These are phyloP conservation scores for Orthonychiurus folsomi DNA, from an alignment of 2,888 invertebrate genomes.

Conservation along the genomic window DNA sequence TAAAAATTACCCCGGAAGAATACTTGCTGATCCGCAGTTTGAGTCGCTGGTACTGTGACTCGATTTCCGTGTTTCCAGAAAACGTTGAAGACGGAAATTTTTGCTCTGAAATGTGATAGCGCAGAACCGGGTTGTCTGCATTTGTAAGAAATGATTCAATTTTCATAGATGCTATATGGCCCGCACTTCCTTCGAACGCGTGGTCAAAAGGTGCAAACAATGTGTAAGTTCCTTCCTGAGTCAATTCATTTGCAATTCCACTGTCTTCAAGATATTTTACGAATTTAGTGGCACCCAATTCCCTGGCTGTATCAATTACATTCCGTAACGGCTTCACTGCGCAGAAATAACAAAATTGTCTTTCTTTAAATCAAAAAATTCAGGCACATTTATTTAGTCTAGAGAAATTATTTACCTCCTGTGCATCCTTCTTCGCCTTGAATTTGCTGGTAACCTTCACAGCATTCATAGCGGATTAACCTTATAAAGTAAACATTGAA, in stretches of 20 bases:
- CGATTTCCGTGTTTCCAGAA: conserved; percentile 44
- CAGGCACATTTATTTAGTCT: background rate
- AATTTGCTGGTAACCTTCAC: conserved; percentile 47
- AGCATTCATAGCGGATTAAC: conserved; percentile 48
- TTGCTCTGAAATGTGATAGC: conserved; percentile 46
- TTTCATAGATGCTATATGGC: conserved; percentile 26
- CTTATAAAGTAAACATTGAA: conserved; percentile 40
- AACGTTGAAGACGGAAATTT: conserved; percentile 46
- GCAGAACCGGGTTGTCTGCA: conserved; percentile 42
- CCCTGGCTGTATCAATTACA: conserved; percentile 46
- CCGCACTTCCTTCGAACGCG: conserved; percentile 44
- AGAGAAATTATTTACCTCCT: conserved; percentile 46
- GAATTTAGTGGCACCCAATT: conserved; percentile 47
- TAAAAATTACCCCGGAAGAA: conserved; percentile 46
- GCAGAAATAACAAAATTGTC: background rate
- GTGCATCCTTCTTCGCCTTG: conserved; percentile 47
- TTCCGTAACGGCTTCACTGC: conserved; percentile 47
- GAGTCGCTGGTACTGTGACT: conserved; percentile 44
- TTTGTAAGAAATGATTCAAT: conserved; percentile 27
- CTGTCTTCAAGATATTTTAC: conserved; percentile 45
- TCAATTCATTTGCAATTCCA: conserved; percentile 44
- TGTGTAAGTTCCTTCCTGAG: conserved; percentile 45
- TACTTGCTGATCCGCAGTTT: conserved; percentile 47
- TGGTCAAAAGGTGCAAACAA: conserved; percentile 48
- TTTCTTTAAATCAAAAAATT: background rate